phyloP scores from a whole-genome alignment of 2,888 invertebrate genomes.

The Drosophila macrospina region DNA sequence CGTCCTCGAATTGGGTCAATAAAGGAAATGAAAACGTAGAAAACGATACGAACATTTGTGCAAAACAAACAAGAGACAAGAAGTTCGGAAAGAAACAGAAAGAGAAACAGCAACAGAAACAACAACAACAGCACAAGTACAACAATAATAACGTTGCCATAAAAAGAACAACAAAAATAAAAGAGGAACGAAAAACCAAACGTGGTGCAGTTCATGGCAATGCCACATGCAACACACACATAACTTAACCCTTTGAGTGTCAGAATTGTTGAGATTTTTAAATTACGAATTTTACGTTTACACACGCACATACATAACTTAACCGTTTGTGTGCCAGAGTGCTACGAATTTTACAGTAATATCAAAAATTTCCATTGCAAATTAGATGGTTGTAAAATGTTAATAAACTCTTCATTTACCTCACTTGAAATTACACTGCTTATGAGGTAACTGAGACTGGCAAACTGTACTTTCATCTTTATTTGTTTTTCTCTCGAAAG shows the following conservation, averaged over 20 bases:
- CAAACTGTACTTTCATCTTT: too few relatives aligned
- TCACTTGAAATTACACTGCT: too few relatives aligned
- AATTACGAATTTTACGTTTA: neutral
- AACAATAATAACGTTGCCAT: slow-evolving; percentile 18
- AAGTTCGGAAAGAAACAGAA: slow-evolving; percentile 1
- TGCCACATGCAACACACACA: slow-evolving; percentile 37
- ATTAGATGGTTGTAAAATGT: neutral
- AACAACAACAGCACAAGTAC: slow-evolving; percentile 1
- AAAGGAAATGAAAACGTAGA: slow-evolving; percentile 62
- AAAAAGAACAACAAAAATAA: slow-evolving; percentile 32
- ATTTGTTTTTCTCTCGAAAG: too few relatives aligned
- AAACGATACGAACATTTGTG: slow-evolving; percentile 45
- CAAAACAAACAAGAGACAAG: slow-evolving; percentile 31
- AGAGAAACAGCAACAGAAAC: neutral
- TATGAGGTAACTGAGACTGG: too few relatives aligned
- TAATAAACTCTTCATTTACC: too few relatives aligned
- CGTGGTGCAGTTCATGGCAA: slow-evolving; percentile 34
- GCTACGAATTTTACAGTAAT: neutral
- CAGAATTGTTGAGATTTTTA: neutral
- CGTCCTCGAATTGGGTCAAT: slow-evolving; percentile 65
- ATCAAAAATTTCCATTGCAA: neutral
- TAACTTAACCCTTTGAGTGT: slow-evolving; percentile 44
- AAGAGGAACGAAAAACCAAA: slow-evolving; percentile 1
- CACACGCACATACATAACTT: too few relatives aligned
- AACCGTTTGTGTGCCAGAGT: too few relatives aligned